These are phyloP conservation scores for Zootoca vivipara DNA, from an alignment of 2,113 vertebrate genomes.

Conservation along the genomic window DNA sequence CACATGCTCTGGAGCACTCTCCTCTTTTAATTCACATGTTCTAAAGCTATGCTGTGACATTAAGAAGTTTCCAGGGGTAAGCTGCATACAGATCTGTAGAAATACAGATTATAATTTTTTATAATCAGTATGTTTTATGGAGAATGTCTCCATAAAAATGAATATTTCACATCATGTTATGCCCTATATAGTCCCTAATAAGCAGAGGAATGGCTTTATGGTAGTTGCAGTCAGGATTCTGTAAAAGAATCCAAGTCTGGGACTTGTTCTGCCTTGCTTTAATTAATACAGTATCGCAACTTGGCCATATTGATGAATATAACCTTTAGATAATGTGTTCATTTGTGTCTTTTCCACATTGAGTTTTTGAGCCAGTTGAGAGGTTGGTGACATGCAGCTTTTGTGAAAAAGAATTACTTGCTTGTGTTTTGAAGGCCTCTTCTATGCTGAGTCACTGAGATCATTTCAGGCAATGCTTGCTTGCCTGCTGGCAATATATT, in stretches of 20 bases:
- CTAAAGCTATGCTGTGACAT: not conserved
- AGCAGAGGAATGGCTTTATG: accelerated
- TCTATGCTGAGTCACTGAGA: slow-evolving; percentile 60
- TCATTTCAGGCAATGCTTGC: slow-evolving; percentile 7
- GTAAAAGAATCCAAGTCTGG: accelerated
- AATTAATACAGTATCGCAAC: not conserved
- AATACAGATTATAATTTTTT: not conserved
- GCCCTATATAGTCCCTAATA: accelerated
- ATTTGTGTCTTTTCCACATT: accelerated
- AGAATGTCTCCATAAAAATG: not conserved
- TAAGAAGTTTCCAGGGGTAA: not conserved
- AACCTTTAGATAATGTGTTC: not conserved
- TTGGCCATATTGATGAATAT: not conserved
- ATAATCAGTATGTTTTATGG: slow-evolving; percentile 23
- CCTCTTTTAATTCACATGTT: not conserved
- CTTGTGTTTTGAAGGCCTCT: not conserved
- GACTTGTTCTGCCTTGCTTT: accelerated
- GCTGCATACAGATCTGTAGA: not conserved
- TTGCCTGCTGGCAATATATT: not conserved
- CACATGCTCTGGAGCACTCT: not conserved
- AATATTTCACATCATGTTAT: not conserved
- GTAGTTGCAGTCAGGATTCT: accelerated
- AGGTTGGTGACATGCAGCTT: not conserved
- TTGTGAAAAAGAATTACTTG: not conserved
- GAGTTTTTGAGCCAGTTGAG: accelerated